A percentile compares a stretch with the other conserved stretches of the same genome.
Conservation (phyloP, 2,888 invertebrate genomes). For the Cephus rjabovi region DNA sequence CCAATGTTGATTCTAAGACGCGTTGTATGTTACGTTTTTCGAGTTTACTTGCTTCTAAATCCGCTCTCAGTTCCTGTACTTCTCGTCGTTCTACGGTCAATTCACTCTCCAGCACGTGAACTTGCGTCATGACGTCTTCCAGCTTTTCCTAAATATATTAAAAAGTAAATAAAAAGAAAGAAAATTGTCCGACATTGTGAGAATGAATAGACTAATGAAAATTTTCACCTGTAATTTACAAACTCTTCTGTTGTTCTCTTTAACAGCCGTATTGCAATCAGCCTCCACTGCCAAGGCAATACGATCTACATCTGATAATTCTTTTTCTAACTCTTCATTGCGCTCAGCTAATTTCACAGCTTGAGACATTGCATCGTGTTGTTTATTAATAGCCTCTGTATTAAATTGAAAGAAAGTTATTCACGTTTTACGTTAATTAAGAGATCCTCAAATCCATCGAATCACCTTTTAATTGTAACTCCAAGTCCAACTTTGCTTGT, state of each 20-base stretch:
- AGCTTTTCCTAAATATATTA: slow-evolving; percentile 64
- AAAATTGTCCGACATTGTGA: neutral
- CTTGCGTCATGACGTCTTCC: slow-evolving; percentile 65
- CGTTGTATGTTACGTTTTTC: slow-evolving; percentile 73
- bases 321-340: slow-evolving; percentile 77
- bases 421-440: neutral
- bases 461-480: slow-evolving; percentile 69
- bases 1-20: slow-evolving; percentile 69
- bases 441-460: neutral
- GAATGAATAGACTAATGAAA: slow-evolving; percentile 39
- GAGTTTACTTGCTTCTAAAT: slow-evolving; percentile 68
- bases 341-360: slow-evolving; percentile 80
- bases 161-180: slow-evolving; percentile 39
- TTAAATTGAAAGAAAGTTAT: neutral
- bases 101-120: slow-evolving; percentile 68
- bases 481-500: slow-evolving; percentile 72
- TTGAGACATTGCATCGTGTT: slow-evolving; percentile 85
- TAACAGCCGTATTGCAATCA: slow-evolving; percentile 78
- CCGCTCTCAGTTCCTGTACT: slow-evolving; percentile 66
- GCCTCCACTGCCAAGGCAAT: slow-evolving; percentile 81
- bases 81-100: slow-evolving; percentile 65
- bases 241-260: slow-evolving; percentile 70
- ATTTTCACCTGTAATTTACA: slow-evolving; percentile 60
- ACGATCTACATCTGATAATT: slow-evolving; percentile 79
- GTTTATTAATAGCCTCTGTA: slow-evolving; percentile 72